phyloP scores from a whole-genome alignment of 2,113 vertebrate species.

The Xiphorhynchus elegans region DNA sequence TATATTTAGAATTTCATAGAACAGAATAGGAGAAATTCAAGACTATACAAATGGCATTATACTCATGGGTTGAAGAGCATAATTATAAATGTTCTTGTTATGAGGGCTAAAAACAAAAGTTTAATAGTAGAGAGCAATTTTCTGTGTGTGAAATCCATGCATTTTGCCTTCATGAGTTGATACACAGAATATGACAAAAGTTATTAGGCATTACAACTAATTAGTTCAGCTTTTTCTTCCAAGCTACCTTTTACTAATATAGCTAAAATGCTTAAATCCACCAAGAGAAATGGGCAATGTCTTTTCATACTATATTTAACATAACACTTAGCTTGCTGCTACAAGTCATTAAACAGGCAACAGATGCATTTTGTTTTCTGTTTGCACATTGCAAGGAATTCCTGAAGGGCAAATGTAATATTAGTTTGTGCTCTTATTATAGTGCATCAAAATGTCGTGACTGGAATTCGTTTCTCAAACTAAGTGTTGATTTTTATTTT shows the following conservation, averaged over 20 bases:
- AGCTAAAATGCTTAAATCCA: constrained; percentile 64
- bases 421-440: constrained; percentile 5
- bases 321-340: constrained; percentile 52
- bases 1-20: not conserved
- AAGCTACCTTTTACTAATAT: constrained; percentile 49
- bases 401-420: constrained; percentile 62
- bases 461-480: not conserved
- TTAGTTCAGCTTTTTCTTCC: constrained; percentile 53
- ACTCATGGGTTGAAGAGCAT: not conserved
- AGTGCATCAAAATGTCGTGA: not conserved
- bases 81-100: constrained; percentile 9
- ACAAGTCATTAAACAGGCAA: constrained; percentile 69
- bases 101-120: not conserved
- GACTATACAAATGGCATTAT: not conserved
- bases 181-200: constrained; percentile 41
- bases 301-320: constrained; percentile 67
- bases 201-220: constrained; percentile 56
- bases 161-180: constrained; percentile 44
- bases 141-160: not conserved
- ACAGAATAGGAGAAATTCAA: not conserved
- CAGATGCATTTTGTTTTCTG: constrained; percentile 59
- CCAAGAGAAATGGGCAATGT: constrained; percentile 59
- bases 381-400: constrained; percentile 53
- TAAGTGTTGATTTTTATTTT: not conserved
- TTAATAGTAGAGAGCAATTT: not conserved